These are phyloP conservation scores for Busseola fusca DNA, from an alignment of 2,888 invertebrate species.

Conservation along the genomic window DNA sequence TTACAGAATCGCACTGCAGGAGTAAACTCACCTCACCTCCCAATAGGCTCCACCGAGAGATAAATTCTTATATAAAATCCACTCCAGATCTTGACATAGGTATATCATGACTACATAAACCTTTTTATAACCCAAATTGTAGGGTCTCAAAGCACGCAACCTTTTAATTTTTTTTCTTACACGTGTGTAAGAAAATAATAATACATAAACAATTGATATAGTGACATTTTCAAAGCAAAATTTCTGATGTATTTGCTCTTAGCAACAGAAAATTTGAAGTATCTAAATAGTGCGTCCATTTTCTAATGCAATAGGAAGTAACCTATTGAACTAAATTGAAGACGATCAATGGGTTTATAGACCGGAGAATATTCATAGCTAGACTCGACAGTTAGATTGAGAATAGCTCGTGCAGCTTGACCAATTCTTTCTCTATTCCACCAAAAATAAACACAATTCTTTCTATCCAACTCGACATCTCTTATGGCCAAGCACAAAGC, in stretches of 20 bases:
- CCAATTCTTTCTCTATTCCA: neutral
- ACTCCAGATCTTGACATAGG: no score
- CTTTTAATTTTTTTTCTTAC: no score
- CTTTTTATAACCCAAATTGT: no score
- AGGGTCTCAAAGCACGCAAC: no score
- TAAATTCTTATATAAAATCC: no score
- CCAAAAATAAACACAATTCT: neutral
- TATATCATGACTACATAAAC: no score
- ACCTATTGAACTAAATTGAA: conserved; percentile 78
- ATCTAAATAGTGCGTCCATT: conserved; percentile 18
- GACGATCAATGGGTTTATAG: conserved; percentile 63
- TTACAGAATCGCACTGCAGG: no score
- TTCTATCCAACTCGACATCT: neutral
- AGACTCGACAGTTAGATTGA: neutral
- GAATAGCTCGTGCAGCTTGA: neutral
- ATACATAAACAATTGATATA: neutral
- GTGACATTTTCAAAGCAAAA: neutral
- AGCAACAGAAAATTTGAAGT: conserved; percentile 19
- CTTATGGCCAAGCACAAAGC: neutral
- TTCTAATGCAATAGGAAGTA: conserved; percentile 70
- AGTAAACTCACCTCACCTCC: no score
- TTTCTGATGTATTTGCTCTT: neutral
- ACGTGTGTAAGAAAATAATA: no score
- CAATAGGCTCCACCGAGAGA: no score
- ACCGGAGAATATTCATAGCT: conserved; percentile 3